Percentiles rank a stretch among this genome's conserved stretches.
Evolutionary conservation across 2,888 invertebrate species (phyloP).

Genomic region (Cerastis rubricosa): DNA sequence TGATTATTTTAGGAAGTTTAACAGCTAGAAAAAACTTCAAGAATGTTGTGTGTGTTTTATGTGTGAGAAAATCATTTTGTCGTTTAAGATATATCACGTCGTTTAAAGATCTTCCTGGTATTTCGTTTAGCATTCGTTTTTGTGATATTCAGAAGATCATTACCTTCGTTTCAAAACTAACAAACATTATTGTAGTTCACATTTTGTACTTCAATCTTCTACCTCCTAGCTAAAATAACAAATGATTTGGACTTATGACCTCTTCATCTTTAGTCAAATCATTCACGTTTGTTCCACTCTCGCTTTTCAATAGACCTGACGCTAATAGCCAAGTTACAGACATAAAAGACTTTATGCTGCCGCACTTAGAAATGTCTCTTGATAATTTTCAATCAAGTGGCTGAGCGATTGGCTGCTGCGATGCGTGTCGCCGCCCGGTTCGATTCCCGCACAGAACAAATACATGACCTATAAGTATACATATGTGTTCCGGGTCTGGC

Average conservation of each 20-base stretch:
- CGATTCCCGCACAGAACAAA: background rate
- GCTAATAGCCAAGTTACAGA: background rate
- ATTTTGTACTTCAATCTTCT: background rate
- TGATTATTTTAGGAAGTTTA: background rate
- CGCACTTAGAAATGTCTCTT: background rate
- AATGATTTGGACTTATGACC: conserved; percentile 6
- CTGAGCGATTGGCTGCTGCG: background rate
- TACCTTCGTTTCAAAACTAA: background rate
- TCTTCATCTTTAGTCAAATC: conserved; percentile 27
- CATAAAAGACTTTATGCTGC: background rate
- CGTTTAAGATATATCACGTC: too few species aligned
- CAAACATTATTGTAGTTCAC: background rate
- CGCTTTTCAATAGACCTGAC: conserved; percentile 15
- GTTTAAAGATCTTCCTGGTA: too few species aligned
- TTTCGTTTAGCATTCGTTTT: background rate
- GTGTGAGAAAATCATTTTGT: background rate
- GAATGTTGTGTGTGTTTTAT: background rate
- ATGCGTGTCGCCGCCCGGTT: background rate
- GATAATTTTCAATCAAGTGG: background rate
- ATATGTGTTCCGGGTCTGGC: background rate
- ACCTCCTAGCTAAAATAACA: conserved; percentile 8
- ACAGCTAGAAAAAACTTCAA: background rate
- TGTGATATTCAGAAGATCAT: background rate
- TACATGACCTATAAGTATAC: background rate
- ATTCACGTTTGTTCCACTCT: conserved; percentile 11